These are phyloP conservation scores for Coregonus sp. DNA, from an alignment of 2,797 vertebrate genomes.

Conservation along the genomic window DNA sequence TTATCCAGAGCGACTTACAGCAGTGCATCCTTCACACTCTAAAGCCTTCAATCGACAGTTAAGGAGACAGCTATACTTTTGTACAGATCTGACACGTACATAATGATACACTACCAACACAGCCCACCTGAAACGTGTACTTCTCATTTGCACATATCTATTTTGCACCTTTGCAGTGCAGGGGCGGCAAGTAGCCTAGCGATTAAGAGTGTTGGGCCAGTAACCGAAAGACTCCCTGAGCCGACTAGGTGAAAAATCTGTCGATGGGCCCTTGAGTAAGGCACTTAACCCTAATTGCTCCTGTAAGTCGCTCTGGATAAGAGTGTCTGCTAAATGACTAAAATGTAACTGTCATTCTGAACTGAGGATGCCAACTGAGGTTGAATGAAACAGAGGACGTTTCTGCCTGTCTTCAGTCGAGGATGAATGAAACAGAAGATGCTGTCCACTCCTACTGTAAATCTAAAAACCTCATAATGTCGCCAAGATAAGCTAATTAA, in stretches of 20 bases:
- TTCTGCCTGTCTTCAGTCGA: neutral
- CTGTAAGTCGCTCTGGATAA: no score
- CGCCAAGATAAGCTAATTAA: conserved; percentile 50
- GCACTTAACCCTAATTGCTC: no score
- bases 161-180: neutral
- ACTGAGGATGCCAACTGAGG: no score
- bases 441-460: conserved; percentile 23
- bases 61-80: neutral
- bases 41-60: neutral
- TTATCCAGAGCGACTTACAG: no score
- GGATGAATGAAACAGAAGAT: conserved; percentile 18
- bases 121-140: no score
- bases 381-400: neutral
- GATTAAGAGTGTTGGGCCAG: no score
- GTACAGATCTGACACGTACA: neutral
- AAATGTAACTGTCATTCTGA: neutral
- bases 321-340: no score
- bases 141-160: neutral
- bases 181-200: no score
- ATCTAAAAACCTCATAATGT: conserved; percentile 39
- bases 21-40: neutral
- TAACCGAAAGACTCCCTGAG: no score
- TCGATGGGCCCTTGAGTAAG: no score
- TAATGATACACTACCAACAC: no score
- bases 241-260: no score